Conservation (phyloP, 2,113 vertebrate genomes). For the Coryphaenoides rupestris region DNA sequence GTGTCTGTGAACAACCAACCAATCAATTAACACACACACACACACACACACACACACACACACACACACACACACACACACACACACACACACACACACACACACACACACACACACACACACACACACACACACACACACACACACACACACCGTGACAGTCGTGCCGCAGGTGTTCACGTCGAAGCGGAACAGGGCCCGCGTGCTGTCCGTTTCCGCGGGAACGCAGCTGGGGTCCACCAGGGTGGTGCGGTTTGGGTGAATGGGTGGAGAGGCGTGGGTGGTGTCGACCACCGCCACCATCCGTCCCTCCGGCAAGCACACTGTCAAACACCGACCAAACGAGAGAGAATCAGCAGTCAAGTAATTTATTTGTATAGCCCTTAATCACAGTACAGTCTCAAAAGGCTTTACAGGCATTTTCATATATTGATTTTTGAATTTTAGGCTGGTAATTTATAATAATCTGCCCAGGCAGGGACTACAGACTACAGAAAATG, state of each 20-base stretch:
- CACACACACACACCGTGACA: conserved; percentile 40
- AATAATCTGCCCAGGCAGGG: too few species aligned
- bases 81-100: not conserved
- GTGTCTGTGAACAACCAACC: conserved; percentile 39
- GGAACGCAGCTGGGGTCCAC: conserved; percentile 57
- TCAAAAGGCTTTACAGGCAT: too few species aligned
- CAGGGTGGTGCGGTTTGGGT: conserved; percentile 51
- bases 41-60: not conserved
- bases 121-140: not conserved
- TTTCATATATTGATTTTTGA: too few species aligned
- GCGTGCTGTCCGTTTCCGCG: conserved; percentile 44
- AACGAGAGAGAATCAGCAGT: not conserved
- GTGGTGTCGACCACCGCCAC: conserved; percentile 51
- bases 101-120: not conserved
- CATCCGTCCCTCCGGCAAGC: conserved; percentile 64
- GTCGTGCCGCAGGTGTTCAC: conserved; percentile 62
- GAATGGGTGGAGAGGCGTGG: conserved; percentile 46
- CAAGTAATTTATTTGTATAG: not conserved
- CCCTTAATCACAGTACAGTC: too few species aligned
- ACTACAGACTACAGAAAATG: too few species aligned
- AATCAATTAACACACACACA: not conserved
- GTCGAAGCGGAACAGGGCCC: conserved; percentile 63
- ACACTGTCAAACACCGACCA: conserved; percentile 37
- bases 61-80: too few species aligned
- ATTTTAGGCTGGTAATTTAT: too few species aligned